Evolutionary conservation across 1,140 invertebrate species (phyloP).

Genomic region (Aporrectodea caliginosa): DNA sequence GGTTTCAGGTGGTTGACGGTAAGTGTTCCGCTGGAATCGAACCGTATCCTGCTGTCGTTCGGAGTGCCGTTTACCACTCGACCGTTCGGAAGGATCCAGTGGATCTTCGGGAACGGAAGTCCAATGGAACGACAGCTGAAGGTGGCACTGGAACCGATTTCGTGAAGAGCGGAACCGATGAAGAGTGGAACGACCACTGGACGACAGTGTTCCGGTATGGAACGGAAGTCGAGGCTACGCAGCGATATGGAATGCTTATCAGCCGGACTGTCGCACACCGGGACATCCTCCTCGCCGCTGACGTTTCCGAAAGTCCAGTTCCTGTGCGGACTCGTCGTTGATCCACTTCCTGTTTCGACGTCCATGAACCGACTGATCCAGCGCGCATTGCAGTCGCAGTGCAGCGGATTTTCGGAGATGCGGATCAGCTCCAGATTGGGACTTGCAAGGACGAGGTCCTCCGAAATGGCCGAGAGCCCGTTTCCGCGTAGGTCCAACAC

Average conservation of each 20-base stretch:
- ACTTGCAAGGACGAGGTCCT: constrained; percentile 40
- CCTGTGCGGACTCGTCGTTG: constrained; percentile 29
- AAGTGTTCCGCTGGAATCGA: constrained; percentile 47
- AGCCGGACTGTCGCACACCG: constrained; percentile 46
- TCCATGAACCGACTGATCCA: constrained; percentile 51
- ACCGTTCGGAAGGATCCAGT: constrained; percentile 57
- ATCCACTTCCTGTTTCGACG: constrained; percentile 20
- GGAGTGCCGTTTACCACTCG: constrained; percentile 43
- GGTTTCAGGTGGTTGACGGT: constrained; percentile 42
- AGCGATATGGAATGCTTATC: constrained; percentile 41
- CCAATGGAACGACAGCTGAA: constrained; percentile 57
- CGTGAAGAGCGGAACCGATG: constrained; percentile 45
- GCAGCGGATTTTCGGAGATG: constrained; percentile 55
- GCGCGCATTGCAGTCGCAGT: constrained; percentile 58
- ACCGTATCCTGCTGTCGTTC: constrained; percentile 43
- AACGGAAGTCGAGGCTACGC: constrained; percentile 40
- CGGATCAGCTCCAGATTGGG: constrained; percentile 47
- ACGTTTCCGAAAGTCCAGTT: constrained; percentile 41
- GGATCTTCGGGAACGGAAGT: constrained; percentile 51
- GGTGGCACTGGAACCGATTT: constrained; percentile 52
- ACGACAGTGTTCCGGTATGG: constrained; percentile 46
- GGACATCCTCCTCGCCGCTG: constrained; percentile 42
- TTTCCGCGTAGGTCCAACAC: constrained; percentile 55
- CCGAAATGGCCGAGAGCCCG: constrained; percentile 47
- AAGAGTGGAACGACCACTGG: constrained; percentile 49